Base-by-base conservation (phyloP, 2,888 invertebrate species). In the Nomada fabriciana region DNA sequence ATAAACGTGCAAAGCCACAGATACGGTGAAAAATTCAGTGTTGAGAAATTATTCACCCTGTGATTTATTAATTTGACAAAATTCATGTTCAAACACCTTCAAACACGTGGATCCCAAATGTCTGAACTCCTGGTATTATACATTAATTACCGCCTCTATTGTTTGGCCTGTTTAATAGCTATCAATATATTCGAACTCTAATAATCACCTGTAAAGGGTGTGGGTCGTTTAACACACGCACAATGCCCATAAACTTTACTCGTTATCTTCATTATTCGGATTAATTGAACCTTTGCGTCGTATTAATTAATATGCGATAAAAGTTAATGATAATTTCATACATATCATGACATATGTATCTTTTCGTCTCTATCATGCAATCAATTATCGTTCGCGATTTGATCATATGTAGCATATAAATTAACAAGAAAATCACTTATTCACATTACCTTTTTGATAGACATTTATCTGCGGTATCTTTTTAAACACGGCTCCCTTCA, bases 261-360 rank as follows among this genome's bases (percentile, higher is more conserved):
- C 47, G 29, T 53, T 53, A 73, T 23, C 65, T 55, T 60, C 52
- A 61, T 67, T 73, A 36, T n/a, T 59, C 9, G 43, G 20, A 72
- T 77, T 77, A 73, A 77, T 77, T 77, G 67, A 53, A 52, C 53
- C 52, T 53, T 60, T 23, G 15, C 23, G 43, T 29, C 15, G 18
- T 23, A 65, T 61, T 43, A 53, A 73, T 77, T 67, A 61, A 61
- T 65, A 20, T 18, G n/a, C 15, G 52, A 61, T 65, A 61, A 59
- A 59, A 52, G 23, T 4, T 23, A 61, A 67, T 42, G 52, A 29
- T 59, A 53, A 20, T 57, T 65, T 67, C 65, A 36, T 43, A 13
- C 4, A 11, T 11, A 18, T 57, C 53, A 5, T 36, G 36, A 36
- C 36, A 36, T 36, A 36, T 36, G 36, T 36, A 36, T 55, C 52